Evolutionary conservation across 2,797 vertebrate genomes (phyloP).

Genomic region (Anas capensis): DNA sequence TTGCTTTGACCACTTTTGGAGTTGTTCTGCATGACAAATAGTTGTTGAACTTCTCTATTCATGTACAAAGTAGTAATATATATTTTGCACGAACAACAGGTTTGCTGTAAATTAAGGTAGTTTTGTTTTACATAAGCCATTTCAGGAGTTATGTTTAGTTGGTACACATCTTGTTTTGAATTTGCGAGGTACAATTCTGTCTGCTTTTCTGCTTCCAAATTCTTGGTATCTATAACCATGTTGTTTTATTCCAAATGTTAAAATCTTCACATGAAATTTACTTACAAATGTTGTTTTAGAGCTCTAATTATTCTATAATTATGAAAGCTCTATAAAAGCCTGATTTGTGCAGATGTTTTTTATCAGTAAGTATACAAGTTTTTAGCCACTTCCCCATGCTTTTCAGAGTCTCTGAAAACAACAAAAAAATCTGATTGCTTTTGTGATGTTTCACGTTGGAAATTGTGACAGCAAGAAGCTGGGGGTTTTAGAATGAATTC

Average conservation of each 20-base stretch:
- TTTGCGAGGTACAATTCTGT: background rate
- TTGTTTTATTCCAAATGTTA: background rate
- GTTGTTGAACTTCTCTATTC: background rate
- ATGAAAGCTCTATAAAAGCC: background rate
- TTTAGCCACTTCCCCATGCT: background rate
- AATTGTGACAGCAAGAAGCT: background rate
- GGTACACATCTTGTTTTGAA: background rate
- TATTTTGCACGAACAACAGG: background rate
- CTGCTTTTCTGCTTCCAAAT: background rate
- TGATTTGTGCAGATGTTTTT: slow-evolving; percentile 16
- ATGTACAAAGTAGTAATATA: background rate
- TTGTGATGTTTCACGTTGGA: background rate
- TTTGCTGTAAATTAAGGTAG: background rate
- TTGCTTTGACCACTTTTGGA: background rate
- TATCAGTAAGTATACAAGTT: background rate
- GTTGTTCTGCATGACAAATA: background rate
- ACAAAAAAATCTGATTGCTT: background rate
- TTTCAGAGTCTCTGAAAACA: background rate
- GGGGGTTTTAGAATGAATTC: background rate
- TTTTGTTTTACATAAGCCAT: background rate
- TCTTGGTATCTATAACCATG: background rate
- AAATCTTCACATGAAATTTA: background rate
- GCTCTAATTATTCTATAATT: background rate
- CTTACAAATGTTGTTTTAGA: background rate
- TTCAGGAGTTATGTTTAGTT: background rate